phyloP scores from a whole-genome alignment of 2,888 invertebrate genomes.

The Rhodophaea formosa region DNA sequence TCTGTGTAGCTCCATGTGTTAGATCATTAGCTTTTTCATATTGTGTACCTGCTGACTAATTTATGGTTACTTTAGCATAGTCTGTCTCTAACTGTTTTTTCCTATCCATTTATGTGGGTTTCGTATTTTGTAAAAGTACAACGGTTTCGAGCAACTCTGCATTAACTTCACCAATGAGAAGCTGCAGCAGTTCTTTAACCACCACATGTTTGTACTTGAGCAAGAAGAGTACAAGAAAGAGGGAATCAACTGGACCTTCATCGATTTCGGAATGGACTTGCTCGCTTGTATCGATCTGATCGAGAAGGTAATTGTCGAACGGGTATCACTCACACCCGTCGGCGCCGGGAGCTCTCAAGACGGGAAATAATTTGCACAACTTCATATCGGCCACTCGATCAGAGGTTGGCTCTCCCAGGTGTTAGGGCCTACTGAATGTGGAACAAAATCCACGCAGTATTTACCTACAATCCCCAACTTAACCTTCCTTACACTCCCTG shows the following conservation, averaged over 20 bases:
- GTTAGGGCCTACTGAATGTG: slow-evolving; percentile 46
- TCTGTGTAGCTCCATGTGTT: slow-evolving; percentile 38
- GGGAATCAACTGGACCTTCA: slow-evolving; percentile 97
- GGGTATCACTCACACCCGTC: slow-evolving; percentile 40
- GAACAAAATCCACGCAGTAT: slow-evolving; percentile 68
- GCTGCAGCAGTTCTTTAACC: slow-evolving; percentile 99
- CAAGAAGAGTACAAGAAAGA: slow-evolving; percentile 98
- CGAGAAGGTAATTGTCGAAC: slow-evolving; percentile 88
- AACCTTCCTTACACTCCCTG: slow-evolving; percentile 73
- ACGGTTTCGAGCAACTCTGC: slow-evolving; percentile 98
- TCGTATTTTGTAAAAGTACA: slow-evolving; percentile 84
- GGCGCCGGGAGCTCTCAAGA: slow-evolving; percentile 42
- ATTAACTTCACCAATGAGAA: slow-evolving; percentile 99
- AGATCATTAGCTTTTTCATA: slow-evolving; percentile 36
- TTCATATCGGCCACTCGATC: slow-evolving; percentile 28
- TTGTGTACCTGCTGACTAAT: slow-evolving; percentile 51
- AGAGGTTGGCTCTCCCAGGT: slow-evolving; percentile 29
- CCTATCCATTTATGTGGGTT: slow-evolving; percentile 49
- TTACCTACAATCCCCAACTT: slow-evolving; percentile 46
- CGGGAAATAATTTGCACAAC: slow-evolving; percentile 29
- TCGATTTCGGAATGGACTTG: slow-evolving; percentile 98
- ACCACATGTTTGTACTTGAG: slow-evolving; percentile 98
- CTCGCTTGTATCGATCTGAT: slow-evolving; percentile 97
- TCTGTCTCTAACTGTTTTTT: slow-evolving; percentile 47
- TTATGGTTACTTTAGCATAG: slow-evolving; percentile 31